Evolutionary conservation across 64 coral and sea anemone species (phyloP).

Genomic region (Stichodactyla helianthus): DNA sequence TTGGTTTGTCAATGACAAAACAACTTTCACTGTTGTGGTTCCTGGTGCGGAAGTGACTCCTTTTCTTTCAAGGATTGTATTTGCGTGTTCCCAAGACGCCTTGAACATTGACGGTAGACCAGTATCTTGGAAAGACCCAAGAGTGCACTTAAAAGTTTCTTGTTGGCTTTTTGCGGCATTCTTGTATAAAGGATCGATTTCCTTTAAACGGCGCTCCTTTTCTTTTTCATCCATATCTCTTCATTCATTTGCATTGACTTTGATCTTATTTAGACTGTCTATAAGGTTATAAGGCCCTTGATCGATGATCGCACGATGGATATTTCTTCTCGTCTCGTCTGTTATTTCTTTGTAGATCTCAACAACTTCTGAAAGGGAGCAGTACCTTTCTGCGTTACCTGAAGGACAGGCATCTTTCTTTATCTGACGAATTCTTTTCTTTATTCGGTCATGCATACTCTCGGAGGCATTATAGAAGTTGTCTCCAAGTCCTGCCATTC

Average conservation of each 20-base stretch:
- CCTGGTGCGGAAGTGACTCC: constrained; percentile 9
- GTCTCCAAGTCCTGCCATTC: not conserved
- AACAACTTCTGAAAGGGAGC: constrained; percentile 7
- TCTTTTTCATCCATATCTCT: constrained; percentile 16
- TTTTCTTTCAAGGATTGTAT: constrained; percentile 14
- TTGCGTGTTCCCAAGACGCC: constrained; percentile 21
- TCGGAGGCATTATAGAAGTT: constrained; percentile 26
- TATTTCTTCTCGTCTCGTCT: constrained; percentile 7
- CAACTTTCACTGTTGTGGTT: not conserved
- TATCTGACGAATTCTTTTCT: constrained; percentile 13
- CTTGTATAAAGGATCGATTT: constrained; percentile 24
- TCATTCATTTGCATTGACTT: constrained; percentile 16
- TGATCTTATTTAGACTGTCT: constrained; percentile 19
- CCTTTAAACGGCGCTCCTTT: not conserved
- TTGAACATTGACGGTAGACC: constrained; percentile 22
- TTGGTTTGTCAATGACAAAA: not conserved
- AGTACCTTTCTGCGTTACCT: not conserved
- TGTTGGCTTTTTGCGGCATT: not conserved
- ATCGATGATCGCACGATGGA: constrained; percentile 23
- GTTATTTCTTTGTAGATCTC: constrained; percentile 17
- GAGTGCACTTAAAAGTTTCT: not conserved
- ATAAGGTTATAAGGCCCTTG: constrained; percentile 25
- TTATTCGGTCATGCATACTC: constrained; percentile 18
- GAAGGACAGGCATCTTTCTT: constrained; percentile 15
- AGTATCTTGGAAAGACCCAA: constrained; percentile 25